Percentiles rank a stretch among this genome's conserved stretches.
Evolutionary conservation across 1,140 invertebrate genomes (phyloP).

Genomic region (Platorchestia sp.): DNA sequence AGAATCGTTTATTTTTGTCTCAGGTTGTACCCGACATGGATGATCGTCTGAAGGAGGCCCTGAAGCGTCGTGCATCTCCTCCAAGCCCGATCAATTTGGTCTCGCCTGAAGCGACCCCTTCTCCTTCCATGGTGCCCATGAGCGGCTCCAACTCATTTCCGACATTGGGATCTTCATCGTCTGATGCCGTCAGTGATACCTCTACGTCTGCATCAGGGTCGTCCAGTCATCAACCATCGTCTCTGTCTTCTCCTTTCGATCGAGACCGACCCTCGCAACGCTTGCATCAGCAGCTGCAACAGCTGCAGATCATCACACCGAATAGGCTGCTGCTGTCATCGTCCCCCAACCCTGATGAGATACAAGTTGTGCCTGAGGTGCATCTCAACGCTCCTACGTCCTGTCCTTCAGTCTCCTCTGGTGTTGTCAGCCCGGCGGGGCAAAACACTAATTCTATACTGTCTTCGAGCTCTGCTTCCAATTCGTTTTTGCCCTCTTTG

Average conservation of each 20-base stretch:
- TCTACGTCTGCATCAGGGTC: neutral
- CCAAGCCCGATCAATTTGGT: constrained; percentile 1
- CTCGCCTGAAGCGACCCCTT: neutral
- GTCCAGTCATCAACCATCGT: neutral
- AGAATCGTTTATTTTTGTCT: constrained; percentile 3
- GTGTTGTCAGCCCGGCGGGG: neutral
- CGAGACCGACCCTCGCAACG: constrained; percentile 39
- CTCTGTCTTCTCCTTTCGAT: constrained; percentile 12
- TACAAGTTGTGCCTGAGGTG: constrained; percentile 16
- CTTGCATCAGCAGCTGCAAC: constrained; percentile 29
- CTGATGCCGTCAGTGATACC: neutral
- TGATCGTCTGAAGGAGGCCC: constrained; percentile 48
- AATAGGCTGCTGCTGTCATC: constrained; percentile 17
- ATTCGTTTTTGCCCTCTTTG: constrained; percentile 21
- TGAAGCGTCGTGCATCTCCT: constrained; percentile 19
- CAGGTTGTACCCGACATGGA: constrained; percentile 64
- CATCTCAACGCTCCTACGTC: neutral
- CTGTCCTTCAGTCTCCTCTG: neutral
- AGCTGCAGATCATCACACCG: constrained; percentile 39
- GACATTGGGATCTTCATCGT: neutral
- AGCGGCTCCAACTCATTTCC: constrained; percentile 4
- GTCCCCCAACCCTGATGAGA: constrained; percentile 10
- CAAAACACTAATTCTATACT: neutral
- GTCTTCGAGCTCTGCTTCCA: neutral
- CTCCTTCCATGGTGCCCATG: constrained; percentile 27